Evolutionary conservation across 2,888 invertebrate species (phyloP).

Genomic region (Gandaritis pyraliata): DNA sequence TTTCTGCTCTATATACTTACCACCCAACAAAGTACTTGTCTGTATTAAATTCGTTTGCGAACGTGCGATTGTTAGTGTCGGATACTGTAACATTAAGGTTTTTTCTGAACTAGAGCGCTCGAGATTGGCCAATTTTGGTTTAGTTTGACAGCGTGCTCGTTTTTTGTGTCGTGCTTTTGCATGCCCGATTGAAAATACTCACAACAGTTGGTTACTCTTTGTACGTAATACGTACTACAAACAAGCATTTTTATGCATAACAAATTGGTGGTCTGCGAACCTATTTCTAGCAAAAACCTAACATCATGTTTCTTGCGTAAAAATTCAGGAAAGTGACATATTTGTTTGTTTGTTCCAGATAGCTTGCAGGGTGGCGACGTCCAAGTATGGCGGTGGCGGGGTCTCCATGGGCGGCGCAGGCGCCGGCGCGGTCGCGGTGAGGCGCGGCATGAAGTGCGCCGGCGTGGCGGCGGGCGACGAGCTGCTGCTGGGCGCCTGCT

Average conservation of each 20-base stretch:
- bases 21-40: too few species aligned
- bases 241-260: neutral
- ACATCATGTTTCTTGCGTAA: neutral
- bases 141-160: conserved; percentile 16
- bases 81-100: conserved; percentile 24
- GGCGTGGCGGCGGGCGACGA: conserved; percentile 82
- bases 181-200: conserved; percentile 8
- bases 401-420: conserved; percentile 75
- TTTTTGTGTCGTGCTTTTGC: conserved; percentile 23
- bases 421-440: conserved; percentile 68
- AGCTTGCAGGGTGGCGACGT: conserved; percentile 81
- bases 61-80: conserved; percentile 12
- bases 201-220: conserved; percentile 6
- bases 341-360: conserved; percentile 63
- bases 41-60: neutral
- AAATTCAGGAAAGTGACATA: conserved; percentile 17
- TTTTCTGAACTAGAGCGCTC: conserved; percentile 26
- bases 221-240: too few species aligned
- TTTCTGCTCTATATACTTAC: too few species aligned
- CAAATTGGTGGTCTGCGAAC: too few species aligned
- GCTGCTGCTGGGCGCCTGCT: conserved; percentile 89
- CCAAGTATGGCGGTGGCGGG: conserved; percentile 81
- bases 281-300: too few species aligned
- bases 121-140: conserved; percentile 27
- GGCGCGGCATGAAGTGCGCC: conserved; percentile 86